A percentile compares a stretch with the other conserved stretches of the same genome.
phyloP scores from a whole-genome alignment of 2,797 vertebrate species.

The Taeniopygia guttata region DNA sequence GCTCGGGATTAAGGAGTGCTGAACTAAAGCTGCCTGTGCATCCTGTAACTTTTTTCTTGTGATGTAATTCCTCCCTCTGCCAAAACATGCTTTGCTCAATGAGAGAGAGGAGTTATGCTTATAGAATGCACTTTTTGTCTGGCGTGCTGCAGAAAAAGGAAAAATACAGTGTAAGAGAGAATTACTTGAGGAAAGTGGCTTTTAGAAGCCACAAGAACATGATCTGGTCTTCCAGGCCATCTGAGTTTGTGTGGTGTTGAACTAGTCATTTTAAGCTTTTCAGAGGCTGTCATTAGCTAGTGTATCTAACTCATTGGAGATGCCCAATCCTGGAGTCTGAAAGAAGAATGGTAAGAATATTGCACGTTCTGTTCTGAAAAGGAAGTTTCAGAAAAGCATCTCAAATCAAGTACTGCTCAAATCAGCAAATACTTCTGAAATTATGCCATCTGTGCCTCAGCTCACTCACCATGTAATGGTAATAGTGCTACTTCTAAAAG shows the following conservation, averaged over 20 bases:
- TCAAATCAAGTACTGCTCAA: conserved; percentile 4
- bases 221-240: neutral
- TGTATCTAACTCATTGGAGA: neutral
- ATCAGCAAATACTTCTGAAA: conserved; percentile 51
- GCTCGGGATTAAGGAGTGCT: neutral
- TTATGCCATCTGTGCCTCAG: conserved; percentile 43
- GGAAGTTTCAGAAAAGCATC: neutral
- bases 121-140: neutral
- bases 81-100: neutral
- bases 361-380: neutral
- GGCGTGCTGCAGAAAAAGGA: neutral
- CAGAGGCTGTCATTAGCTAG: neutral
- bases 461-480: neutral
- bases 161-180: neutral
- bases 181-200: neutral
- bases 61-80: neutral
- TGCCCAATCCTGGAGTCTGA: neutral
- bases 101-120: neutral
- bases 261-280: neutral
- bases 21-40: neutral
- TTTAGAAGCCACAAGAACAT: neutral
- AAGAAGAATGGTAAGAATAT: neutral
- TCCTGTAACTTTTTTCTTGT: neutral
- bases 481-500: conserved; percentile 33
- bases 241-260: neutral